phyloP scores from a whole-genome alignment of 2,113 vertebrate species.

The Petaurus breviceps region DNA sequence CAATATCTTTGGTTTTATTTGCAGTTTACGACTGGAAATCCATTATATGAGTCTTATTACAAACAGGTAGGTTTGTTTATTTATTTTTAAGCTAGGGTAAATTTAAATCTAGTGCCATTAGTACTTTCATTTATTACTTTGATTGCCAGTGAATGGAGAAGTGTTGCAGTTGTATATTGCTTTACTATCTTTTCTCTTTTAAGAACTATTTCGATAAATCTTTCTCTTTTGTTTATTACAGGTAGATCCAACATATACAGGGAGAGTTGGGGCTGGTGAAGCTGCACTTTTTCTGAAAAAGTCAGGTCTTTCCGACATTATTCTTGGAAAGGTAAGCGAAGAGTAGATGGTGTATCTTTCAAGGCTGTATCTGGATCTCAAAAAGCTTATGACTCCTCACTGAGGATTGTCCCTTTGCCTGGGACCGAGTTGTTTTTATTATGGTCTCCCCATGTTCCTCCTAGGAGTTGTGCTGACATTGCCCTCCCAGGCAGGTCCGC shows the following conservation, averaged over 20 bases:
- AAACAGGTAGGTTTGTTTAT: conserved; percentile 90
- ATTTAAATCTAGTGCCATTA: not conserved
- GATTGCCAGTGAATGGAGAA: too few species aligned
- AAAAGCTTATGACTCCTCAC: not conserved
- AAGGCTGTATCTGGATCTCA: not conserved
- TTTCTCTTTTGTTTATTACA: conserved; percentile 71
- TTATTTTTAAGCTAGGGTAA: not conserved
- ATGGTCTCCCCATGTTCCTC: not conserved
- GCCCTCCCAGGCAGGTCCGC: not conserved
- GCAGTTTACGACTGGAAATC: conserved; percentile 93
- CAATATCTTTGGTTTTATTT: conserved; percentile 58
- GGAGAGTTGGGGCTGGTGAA: conserved; percentile 94
- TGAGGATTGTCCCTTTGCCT: not conserved
- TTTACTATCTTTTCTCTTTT: not conserved
- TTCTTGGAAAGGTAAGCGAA: conserved; percentile 94
- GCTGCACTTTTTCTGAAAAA: conserved; percentile 97
- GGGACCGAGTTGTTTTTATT: not conserved
- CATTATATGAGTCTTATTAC: conserved; percentile 94
- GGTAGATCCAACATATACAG: conserved; percentile 95
- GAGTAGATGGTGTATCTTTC: not conserved
- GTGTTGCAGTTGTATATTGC: not conserved
- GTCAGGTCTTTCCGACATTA: conserved; percentile 93
- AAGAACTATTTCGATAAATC: not conserved
- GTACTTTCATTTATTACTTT: not conserved
- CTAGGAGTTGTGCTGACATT: not conserved